These are phyloP conservation scores for Sylvia atricapilla DNA, from an alignment of 2,113 vertebrate species.

Conservation along the genomic window DNA sequence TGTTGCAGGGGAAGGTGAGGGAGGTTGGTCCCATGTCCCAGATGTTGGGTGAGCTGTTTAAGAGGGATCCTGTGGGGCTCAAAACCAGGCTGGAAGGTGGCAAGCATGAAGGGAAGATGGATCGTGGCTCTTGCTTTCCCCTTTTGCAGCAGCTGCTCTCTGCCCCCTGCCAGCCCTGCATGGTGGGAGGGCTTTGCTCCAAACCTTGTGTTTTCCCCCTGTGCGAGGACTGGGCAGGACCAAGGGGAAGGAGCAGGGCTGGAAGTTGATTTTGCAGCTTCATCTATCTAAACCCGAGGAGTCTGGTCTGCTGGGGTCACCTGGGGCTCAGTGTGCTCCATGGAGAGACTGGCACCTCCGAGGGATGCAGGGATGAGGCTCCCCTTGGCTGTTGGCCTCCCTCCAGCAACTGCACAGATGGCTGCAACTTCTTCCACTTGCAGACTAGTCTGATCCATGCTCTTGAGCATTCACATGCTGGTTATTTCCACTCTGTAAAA, in stretches of 20 bases:
- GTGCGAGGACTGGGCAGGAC: background rate
- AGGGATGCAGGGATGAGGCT: background rate
- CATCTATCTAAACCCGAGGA: background rate
- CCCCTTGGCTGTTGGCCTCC: background rate
- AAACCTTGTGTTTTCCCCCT: background rate
- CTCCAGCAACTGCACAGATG: slow-evolving; percentile 24
- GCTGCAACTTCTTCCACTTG: background rate
- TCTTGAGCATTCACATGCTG: background rate
- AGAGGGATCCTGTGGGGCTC: background rate
- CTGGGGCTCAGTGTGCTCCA: background rate
- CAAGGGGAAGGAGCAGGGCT: background rate
- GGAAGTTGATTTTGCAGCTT: background rate
- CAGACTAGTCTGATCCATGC: background rate
- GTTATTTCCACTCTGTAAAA: slow-evolving; percentile 31
- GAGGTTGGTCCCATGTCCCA: background rate
- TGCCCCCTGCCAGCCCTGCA: background rate
- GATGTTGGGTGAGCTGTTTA: background rate
- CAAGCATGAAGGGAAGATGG: background rate
- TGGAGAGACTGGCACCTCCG: background rate
- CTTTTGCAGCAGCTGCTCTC: background rate
- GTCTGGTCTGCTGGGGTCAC: background rate
- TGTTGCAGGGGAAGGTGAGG: background rate
- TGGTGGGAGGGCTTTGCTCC: background rate
- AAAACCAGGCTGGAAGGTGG: background rate
- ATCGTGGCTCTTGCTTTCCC: rapidly evolving